Base-by-base conservation (phyloP, 2,888 invertebrate genomes). In the Sminthurides aquaticus region DNA sequence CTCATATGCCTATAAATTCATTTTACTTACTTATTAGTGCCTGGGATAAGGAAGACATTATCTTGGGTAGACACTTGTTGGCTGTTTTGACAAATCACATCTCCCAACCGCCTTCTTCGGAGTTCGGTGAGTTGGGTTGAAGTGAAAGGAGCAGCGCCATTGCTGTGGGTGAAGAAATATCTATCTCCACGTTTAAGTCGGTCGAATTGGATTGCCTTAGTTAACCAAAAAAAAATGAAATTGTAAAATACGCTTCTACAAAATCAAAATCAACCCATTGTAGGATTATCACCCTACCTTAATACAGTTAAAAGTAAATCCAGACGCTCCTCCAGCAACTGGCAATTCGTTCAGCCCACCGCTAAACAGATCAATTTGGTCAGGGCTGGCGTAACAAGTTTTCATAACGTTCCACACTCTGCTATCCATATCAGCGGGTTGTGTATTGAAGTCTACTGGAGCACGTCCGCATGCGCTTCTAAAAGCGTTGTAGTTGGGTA, bases 401-500 rank as follows among this genome's bases (percentile, higher is more conserved):
- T 49, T 3, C 2, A 62, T 29, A 11, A 49, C 24, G 3, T 52
- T 27, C 68, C 68, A 72, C 64, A 20, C 64, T 66, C 5, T 34
- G 1, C 3, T 52, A 11, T 20, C 68, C 48, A 49, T 67, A 68
- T 34, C 49, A 1, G 68, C 67, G 15, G n/a, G 25, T n/a, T 48
- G 18, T 15, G 48, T 25, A 28, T 26, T 26, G 8, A 54, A 58
- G 24, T 22, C 43, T 2, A 71, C 24, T 2, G 57, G 18, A 1
- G 52, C 27, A 8, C 66, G 54, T n/a, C 69, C 69, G 55, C 69
- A 69, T 3, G 63, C 18, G 11, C 43, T 3, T 28, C 81, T 71
- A 71, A 78, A 81, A 15, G 65, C 68, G 20, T 75, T 75, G 68
- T 77, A 78, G 3, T 75, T 72, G 11, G 73, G 75, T 1, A 78